Base-by-base conservation (phyloP, 2,888 invertebrate genomes). In the Neoaliturus tenellus region DNA sequence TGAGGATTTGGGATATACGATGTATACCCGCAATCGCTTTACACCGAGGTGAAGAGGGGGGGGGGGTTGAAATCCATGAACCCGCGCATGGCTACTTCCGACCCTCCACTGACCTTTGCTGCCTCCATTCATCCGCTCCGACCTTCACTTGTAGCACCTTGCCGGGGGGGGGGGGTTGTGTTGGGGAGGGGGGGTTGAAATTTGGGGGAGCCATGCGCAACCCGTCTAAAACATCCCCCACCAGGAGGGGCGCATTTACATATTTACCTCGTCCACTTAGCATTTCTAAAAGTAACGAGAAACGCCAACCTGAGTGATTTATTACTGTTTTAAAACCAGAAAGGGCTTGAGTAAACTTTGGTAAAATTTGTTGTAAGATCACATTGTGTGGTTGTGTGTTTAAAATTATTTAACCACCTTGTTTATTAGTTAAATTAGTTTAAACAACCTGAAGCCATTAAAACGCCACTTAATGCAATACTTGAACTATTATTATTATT, bases 111-210 rank as follows among this genome's bases (percentile, higher is more conserved):
- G 62, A 62, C 62, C 62, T 62, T 62, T 62, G 62, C 62, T 31
- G 31, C 28, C 55, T 55, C 31, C 62, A 62, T 62, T 62, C 10
- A 62, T 20, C 28, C 62, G 31, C 62, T 62, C 31, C 31, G 62
- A 62, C 62, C 62, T 62, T 62, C 62, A 62, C 20, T 23, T 31
- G 62, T 17, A 62, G 31, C 62, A 62, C 28, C 62, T 62, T 62
- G 20, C 0, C 6, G 51, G 25, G 58, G 58, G 20, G 28, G 62
- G 31, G 3, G 20, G 14, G 55, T 55, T 20, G n/a, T n/a, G n/a
- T n/a, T 3, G 55, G 55, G 55, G 48, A 48, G 14, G 48, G n/a
- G 51, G 39, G 39, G 39, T 39, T n/a, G n/a, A 44, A 44, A 44
- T 14, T 12, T 3, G 44, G 4, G 51, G 51, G 6, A 23, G 14